A percentile compares a stretch with the other conserved stretches of the same genome.
These are phyloP conservation scores for Physocephala rufipes DNA, from an alignment of 2,888 invertebrate genomes.

Conservation along the genomic window DNA sequence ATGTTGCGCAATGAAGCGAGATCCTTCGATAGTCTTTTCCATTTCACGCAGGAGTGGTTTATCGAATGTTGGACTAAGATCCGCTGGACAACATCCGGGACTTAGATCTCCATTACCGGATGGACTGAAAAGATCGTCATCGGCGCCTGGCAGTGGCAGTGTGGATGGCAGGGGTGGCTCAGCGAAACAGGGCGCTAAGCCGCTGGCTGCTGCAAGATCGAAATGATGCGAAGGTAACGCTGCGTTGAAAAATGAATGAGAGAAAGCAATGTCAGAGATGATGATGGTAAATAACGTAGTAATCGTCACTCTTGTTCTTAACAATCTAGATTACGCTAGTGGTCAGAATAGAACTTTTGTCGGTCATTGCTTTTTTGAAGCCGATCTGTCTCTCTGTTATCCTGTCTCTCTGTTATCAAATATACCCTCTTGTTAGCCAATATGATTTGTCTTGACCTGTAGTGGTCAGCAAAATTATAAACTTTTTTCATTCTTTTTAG, in stretches of 20 bases:
- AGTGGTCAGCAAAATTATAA: no score
- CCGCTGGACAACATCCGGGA: slow-evolving; percentile 69
- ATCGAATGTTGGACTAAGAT: slow-evolving; percentile 82
- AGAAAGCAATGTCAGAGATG: neutral
- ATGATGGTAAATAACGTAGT: neutral
- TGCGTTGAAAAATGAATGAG: slow-evolving; percentile 40
- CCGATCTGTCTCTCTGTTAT: no score
- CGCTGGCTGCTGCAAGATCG: slow-evolving; percentile 74
- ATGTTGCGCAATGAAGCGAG: slow-evolving; percentile 94
- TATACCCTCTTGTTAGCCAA: no score
- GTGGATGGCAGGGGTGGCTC: slow-evolving; percentile 74
- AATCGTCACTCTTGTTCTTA: no score
- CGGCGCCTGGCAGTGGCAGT: slow-evolving; percentile 78
- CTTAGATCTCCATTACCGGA: slow-evolving; percentile 70
- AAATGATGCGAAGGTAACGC: slow-evolving; percentile 69
- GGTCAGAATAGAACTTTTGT: no score
- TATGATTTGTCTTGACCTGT: no score
- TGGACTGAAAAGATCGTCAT: slow-evolving; percentile 85
- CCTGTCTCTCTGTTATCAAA: no score
- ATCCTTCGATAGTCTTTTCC: slow-evolving; percentile 92
- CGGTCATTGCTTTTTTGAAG: no score
- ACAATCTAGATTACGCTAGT: no score
- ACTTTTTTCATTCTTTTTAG: no score
- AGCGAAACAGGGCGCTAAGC: slow-evolving; percentile 72
- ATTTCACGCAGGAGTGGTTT: slow-evolving; percentile 84